Base-by-base conservation (phyloP, 2,113 vertebrate genomes). In the Barbus barbus region DNA sequence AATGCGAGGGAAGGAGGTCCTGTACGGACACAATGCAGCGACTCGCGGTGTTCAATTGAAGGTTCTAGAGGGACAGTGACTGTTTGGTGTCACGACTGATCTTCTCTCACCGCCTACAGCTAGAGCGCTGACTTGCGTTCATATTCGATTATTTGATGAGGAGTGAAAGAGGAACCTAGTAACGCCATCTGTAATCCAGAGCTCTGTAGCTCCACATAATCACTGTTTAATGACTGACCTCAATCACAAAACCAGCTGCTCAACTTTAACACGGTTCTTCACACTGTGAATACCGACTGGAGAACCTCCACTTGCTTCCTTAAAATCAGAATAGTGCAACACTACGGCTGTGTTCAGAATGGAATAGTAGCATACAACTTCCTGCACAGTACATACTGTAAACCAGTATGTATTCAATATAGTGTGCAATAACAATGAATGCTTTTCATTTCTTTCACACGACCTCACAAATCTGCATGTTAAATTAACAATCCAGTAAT, bases 61-160 rank as follows among this genome's bases (percentile, higher is more conserved):
- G 87, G 84, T 88, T 88, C 72, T 83, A 79, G 80, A 56, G 75
- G 80, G 60, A 76, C 65, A 83, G 72, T 61, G 69, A 86, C 77
- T 78, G 82, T 41, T 86, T 44, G 78, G 87, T 88, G 87, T 86
- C 72, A 18, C 77, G 36, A 48, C 76, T 13, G 79, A 87, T 83
- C 86, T 75, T 31, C 81, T 83, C 33, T 80, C 36, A 58, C 26
- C 24, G 84, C 86, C 86, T n/a, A 51, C 71, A 81, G 86, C 86
- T 65, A 84, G 24, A 72, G 81, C 33, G 4, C 31, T 11, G 82
- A 69, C 78, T 84, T 51, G 71, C 61, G 83, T 77, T 86, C 77
- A 73, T 86, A 84, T 88, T 86, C 84, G 85, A 81, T 88, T 86
- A 84, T 88, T 80, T 88, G 81, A 88, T 88, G 87, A 85, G 81